These are phyloP conservation scores for Volucella inanis DNA, from an alignment of 2,888 invertebrate genomes.

Conservation along the genomic window DNA sequence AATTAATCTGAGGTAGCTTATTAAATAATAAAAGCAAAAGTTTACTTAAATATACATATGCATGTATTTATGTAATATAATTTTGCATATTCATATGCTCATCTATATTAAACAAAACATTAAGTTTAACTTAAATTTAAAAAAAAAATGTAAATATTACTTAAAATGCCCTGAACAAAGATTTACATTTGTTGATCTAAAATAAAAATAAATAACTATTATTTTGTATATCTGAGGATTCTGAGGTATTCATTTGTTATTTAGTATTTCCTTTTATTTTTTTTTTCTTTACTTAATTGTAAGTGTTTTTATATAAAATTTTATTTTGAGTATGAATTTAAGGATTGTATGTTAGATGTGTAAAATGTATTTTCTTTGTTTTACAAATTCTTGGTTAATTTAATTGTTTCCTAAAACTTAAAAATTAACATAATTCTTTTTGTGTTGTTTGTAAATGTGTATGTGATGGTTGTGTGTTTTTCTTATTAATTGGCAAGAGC, in stretches of 20 bases:
- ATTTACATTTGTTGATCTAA: slow-evolving; percentile 13
- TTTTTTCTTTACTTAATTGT: slow-evolving; percentile 16
- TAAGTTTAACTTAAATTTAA: slow-evolving; percentile 34
- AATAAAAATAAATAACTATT: slow-evolving; percentile 32
- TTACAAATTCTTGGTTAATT: slow-evolving; percentile 10
- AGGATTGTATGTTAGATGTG: slow-evolving; percentile 12
- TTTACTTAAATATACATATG: slow-evolving; percentile 13
- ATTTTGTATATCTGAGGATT: slow-evolving; percentile 68
- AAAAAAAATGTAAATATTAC: slow-evolving; percentile 30
- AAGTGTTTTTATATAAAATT: not conserved
- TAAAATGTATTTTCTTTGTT: slow-evolving; percentile 36
- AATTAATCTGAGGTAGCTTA: slow-evolving; percentile 72
- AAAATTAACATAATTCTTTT: slow-evolving; percentile 23
- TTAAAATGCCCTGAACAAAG: slow-evolving; percentile 29
- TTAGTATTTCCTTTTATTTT: slow-evolving; percentile 33
- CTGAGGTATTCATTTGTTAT: slow-evolving; percentile 72
- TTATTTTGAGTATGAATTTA: slow-evolving; percentile 6
- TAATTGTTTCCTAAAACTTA: not conserved
- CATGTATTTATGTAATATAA: slow-evolving; percentile 1
- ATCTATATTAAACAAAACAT: slow-evolving; percentile 14
- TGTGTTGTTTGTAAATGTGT: slow-evolving; percentile 19
- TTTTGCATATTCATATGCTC: not conserved
- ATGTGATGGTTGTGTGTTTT: slow-evolving; percentile 10
- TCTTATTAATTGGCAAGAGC: slow-evolving; percentile 63
- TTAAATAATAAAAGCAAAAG: slow-evolving; percentile 57